phyloP scores from a whole-genome alignment of 2,797 vertebrate species.

The Hirundo rustica region DNA sequence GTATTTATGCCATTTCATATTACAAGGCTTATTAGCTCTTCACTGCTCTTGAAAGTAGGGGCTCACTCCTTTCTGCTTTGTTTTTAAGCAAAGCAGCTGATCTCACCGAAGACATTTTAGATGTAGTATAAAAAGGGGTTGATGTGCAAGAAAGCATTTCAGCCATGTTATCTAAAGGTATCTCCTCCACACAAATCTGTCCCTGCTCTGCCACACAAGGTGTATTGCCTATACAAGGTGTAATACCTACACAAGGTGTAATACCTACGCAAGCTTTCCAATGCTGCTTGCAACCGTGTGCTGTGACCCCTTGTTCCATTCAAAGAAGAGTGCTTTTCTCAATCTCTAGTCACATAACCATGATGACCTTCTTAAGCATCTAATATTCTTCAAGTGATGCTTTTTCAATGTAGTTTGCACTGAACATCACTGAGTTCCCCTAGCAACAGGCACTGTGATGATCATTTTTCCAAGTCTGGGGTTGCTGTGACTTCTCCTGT shows the following conservation, averaged over 20 bases:
- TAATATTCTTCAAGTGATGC: background rate
- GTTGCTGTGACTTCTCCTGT: background rate
- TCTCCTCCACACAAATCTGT: background rate
- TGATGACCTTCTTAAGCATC: background rate
- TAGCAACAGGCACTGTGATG: background rate
- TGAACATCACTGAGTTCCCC: background rate
- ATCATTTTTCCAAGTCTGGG: background rate
- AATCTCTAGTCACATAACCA: background rate
- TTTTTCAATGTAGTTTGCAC: background rate
- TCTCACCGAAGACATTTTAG: background rate
- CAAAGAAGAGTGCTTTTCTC: background rate
- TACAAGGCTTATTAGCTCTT: background rate
- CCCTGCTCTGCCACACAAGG: background rate
- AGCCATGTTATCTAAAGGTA: background rate
- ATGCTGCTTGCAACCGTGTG: background rate
- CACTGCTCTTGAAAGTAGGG: background rate
- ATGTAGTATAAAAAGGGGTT: background rate
- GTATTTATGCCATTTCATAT: background rate
- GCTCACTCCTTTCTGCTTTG: background rate
- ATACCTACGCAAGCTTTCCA: background rate
- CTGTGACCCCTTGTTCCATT: background rate
- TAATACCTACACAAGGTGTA: background rate
- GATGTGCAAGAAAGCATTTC: background rate
- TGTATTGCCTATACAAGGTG: background rate
- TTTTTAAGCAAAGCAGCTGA: background rate